phyloP scores from a whole-genome alignment of 1,140 invertebrate species.

The Geopemphigus sp. region DNA sequence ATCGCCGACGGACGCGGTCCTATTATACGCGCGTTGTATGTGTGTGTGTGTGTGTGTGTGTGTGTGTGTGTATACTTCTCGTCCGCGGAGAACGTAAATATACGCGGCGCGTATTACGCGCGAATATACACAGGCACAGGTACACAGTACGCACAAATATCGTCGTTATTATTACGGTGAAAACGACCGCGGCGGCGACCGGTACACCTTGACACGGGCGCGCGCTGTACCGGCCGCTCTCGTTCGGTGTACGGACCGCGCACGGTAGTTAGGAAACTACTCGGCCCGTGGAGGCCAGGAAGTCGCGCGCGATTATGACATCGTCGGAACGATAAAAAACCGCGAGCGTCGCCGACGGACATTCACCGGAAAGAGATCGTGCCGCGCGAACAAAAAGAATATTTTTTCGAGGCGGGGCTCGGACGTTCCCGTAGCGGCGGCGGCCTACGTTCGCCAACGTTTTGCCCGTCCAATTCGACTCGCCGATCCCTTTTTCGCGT shows the following conservation, averaged over 20 bases:
- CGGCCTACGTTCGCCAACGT: too few species aligned
- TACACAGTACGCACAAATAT: not conserved
- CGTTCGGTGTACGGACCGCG: not conserved
- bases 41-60: too few species aligned
- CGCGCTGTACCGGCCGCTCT: not conserved
- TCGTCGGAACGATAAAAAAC: constrained; percentile 19
- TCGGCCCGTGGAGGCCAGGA: constrained; percentile 43
- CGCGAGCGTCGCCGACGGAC: not conserved
- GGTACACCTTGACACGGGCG: constrained; percentile 47
- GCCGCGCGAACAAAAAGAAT: too few species aligned
- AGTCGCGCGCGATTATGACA: constrained; percentile 46
- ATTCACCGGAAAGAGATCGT: constrained; percentile 24
- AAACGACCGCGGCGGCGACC: constrained; percentile 35
- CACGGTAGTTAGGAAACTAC: constrained; percentile 21
- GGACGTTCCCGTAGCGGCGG: too few species aligned
- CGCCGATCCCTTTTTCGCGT: too few species aligned
- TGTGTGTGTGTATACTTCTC: not conserved
- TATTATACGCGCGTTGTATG: too few species aligned
- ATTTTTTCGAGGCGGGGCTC: too few species aligned
- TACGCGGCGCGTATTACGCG: not conserved
- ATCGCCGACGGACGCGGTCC: not conserved
- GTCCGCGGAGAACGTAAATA: not conserved
- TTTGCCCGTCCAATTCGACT: too few species aligned
- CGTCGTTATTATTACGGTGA: constrained; percentile 6
- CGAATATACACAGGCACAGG: not conserved